Evolutionary conservation across 2,888 invertebrate genomes (phyloP), one percentile per base, ranked within the genome.

Genomic region (Rhingia campestris): DNA sequence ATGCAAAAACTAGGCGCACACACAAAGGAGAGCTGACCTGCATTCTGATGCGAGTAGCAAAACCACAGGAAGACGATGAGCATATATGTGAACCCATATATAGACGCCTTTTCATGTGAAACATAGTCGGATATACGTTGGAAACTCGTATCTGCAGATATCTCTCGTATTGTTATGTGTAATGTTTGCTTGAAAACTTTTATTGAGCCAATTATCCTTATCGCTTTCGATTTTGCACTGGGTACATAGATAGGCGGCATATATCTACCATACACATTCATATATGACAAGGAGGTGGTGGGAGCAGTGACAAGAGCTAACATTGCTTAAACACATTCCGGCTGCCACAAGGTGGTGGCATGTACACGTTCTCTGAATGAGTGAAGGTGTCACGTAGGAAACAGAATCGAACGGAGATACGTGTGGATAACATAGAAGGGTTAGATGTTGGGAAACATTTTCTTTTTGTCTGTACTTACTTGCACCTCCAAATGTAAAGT

Each of bases 401-500:
- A 43, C 22, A 30, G 54, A 72, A 74, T 84, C 69, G 74, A 84
- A 84, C 67, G 51, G 45, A 53, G 58, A 74, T 79, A 80, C 73
- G 63, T 75, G 59, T 73, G 79, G 37, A 22, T 45, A 63, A 70
- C 63, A 64, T 58, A 43, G 30, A 69, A 39, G 75, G 61, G 47
- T 74, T 67, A 64, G 35, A 64, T 72, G 70, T 53, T 76, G 37
- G 35, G 67, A 70, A 14, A 49, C 22, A 30, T 32, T 6, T 73
- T 9, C 51, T 61, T 61, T 37, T 59, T 63, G 9, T 4, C 39
- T 61, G 14, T 88, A 94, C 94, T 94, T 93, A 94, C 94, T 94
- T 92, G 94, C 93, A 91, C 94, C 94, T 93, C 94, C 95, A 94
- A 94, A 94, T 90, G 94, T 92, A 88, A 94, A 94, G 93, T 95